Conservation (phyloP, 2,888 invertebrate species). For the Drosophila peninsularis region DNA sequence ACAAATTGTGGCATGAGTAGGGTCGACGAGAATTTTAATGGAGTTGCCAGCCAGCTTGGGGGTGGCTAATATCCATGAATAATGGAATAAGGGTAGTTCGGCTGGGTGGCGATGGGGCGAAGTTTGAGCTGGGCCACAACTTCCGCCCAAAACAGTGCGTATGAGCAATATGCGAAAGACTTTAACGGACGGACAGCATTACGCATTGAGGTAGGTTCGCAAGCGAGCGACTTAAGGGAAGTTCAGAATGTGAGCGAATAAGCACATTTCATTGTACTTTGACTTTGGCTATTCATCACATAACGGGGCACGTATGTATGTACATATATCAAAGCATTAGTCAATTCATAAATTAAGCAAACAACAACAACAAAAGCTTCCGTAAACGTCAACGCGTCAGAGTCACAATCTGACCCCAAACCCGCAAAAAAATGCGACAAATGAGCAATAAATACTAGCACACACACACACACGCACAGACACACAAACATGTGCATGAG, state of each 20-base stretch:
- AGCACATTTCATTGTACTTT: constrained; percentile 1
- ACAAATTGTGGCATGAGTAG: constrained; percentile 58
- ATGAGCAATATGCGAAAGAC: constrained; percentile 54
- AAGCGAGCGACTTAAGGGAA: constrained; percentile 1
- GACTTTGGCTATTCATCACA: not conserved
- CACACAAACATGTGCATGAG: not conserved
- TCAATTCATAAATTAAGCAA: constrained; percentile 29
- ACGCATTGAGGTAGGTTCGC: constrained; percentile 71
- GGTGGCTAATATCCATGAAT: constrained; percentile 30
- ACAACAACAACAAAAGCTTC: constrained; percentile 41
- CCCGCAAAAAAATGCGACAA: constrained; percentile 22
- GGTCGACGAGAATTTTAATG: constrained; percentile 32
- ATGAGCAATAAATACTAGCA: constrained; percentile 39
- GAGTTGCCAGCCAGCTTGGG: constrained; percentile 28
- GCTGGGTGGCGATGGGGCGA: not conserved
- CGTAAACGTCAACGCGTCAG: constrained; percentile 61
- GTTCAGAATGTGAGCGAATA: not conserved
- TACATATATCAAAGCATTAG: constrained; percentile 15
- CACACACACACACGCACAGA: not conserved
- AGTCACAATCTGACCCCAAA: constrained; percentile 49
- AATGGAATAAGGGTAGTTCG: constrained; percentile 17
- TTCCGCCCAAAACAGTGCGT: constrained; percentile 46
- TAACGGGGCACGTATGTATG: constrained; percentile 26
- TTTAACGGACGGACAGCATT: constrained; percentile 38
- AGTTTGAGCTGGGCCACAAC: too few species aligned